Evolutionary conservation across 2,888 invertebrate genomes (phyloP).

Genomic region (Polydrusus tereticollis): DNA sequence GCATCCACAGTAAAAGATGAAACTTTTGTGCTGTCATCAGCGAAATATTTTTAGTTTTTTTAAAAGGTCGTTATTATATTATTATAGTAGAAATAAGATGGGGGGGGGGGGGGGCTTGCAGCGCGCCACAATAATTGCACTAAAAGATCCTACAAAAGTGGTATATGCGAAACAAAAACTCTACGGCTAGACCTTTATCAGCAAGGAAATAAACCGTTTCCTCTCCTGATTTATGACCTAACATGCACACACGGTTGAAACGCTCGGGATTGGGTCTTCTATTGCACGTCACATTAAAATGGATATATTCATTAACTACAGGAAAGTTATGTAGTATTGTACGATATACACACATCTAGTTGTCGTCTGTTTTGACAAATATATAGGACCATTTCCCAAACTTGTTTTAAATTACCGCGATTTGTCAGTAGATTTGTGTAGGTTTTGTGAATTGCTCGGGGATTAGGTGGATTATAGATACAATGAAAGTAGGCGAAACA

Average conservation of each 20-base stretch:
- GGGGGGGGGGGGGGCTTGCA: too few relatives aligned
- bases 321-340: not conserved
- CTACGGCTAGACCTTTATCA: not conserved
- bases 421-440: not conserved
- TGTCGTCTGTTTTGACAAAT: slow-evolving; percentile 7
- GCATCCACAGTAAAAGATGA: too few relatives aligned
- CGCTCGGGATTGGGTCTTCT: slow-evolving; percentile 8
- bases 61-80: too few relatives aligned
- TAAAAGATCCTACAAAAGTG: too few relatives aligned
- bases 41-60: too few relatives aligned
- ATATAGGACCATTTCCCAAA: not conserved
- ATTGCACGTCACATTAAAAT: slow-evolving; percentile 16
- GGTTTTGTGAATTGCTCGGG: not conserved
- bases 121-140: too few relatives aligned
- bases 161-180: not conserved
- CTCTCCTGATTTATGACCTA: not conserved
- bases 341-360: not conserved
- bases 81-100: too few relatives aligned
- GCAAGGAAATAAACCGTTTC: slow-evolving; percentile 5
- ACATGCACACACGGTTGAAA: slow-evolving; percentile 1
- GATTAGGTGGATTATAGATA: not conserved
- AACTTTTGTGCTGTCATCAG: too few relatives aligned
- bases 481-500: not conserved
- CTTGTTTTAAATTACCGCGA: not conserved
- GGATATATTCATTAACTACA: slow-evolving; percentile 15